These are phyloP conservation scores for Perca schrenkii DNA, from an alignment of 2,113 vertebrate genomes.

Conservation along the genomic window DNA sequence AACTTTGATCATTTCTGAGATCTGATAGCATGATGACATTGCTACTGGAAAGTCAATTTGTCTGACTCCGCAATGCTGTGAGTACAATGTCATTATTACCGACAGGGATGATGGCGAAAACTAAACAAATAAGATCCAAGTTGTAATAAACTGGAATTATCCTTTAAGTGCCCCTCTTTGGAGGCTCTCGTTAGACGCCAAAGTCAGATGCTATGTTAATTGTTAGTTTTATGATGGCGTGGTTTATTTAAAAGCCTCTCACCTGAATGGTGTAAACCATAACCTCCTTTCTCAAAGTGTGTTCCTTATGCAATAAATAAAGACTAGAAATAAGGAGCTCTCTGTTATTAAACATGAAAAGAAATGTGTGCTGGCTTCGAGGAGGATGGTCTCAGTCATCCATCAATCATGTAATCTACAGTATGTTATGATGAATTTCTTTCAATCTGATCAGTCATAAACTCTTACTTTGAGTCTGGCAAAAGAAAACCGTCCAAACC, in stretches of 20 bases:
- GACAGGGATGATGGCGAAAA: background rate
- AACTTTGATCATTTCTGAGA: background rate
- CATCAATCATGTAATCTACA: background rate
- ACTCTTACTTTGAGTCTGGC: conserved; percentile 20
- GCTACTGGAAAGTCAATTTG: background rate
- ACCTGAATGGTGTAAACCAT: background rate
- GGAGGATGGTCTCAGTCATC: background rate
- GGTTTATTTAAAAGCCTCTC: conserved; percentile 1
- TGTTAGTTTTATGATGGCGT: conserved; percentile 23
- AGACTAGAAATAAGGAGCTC: background rate
- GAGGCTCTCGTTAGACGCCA: conserved; percentile 7
- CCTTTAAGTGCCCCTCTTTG: background rate
- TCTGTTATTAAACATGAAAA: background rate
- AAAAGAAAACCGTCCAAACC: conserved; percentile 29
- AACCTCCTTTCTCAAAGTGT: background rate
- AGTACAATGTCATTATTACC: background rate
- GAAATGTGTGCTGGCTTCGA: background rate
- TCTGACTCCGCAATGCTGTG: background rate
- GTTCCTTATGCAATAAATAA: background rate
- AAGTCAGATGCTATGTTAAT: conserved; percentile 19
- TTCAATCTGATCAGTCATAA: background rate
- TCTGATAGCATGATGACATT: background rate
- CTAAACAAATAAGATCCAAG: background rate
- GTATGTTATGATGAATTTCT: background rate
- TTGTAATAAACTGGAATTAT: conserved; percentile 1